Percentiles rank a stretch among this genome's conserved stretches.
These are phyloP conservation scores for Zaprionus inermis DNA, from an alignment of 1,140 invertebrate genomes.

Conservation along the genomic window DNA sequence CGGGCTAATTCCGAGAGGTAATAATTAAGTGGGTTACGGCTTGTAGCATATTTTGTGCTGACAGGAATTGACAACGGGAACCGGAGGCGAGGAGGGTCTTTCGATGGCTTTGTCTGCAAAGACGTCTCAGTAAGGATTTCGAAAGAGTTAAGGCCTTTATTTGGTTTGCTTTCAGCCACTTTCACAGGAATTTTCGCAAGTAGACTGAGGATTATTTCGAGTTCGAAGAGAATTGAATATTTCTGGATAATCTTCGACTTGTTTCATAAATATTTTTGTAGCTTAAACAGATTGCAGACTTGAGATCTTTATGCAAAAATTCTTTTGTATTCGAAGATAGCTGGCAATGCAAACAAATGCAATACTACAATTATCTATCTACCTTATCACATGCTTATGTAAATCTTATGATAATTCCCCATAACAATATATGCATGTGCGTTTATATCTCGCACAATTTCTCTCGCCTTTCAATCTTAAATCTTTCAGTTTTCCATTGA, in stretches of 20 bases:
- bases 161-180: background rate
- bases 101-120: background rate
- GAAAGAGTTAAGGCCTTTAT: background rate
- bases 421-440: background rate
- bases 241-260: background rate
- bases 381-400: background rate
- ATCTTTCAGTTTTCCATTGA: background rate
- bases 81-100: background rate
- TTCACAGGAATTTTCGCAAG: background rate
- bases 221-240: background rate
- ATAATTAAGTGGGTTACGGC: slow-evolving; percentile 68
- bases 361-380: too few relatives aligned
- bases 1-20: slow-evolving; percentile 53
- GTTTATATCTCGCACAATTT: background rate
- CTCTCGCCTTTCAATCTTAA: background rate
- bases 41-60: slow-evolving; percentile 28
- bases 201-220: background rate
- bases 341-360: too few relatives aligned
- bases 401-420: background rate
- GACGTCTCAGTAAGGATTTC: background rate
- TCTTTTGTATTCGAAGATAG: background rate
- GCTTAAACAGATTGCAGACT: background rate
- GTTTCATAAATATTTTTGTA: slow-evolving; percentile 1
- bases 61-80: background rate
- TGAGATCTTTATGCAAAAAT: background rate